These are phyloP conservation scores for Sinocyclocheilus anshuiensis DNA, from an alignment of 2,113 vertebrate genomes.

Conservation along the genomic window DNA sequence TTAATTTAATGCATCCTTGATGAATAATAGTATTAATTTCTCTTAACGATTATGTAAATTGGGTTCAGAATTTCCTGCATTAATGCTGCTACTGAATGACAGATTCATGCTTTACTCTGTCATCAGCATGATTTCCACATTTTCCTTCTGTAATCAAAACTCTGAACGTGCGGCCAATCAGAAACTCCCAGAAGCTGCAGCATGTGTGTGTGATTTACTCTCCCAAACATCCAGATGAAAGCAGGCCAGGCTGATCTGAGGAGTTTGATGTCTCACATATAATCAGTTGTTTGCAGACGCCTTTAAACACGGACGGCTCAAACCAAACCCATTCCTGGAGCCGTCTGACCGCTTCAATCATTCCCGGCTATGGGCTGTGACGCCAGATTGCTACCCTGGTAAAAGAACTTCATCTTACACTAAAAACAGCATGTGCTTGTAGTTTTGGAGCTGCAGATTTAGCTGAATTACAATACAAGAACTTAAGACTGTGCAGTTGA, in stretches of 20 bases:
- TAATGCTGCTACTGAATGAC: too few species aligned
- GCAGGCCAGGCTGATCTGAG: neutral
- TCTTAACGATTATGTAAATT: too few species aligned
- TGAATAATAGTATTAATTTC: too few species aligned
- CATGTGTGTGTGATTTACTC: neutral
- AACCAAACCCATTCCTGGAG: neutral
- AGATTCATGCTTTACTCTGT: too few species aligned
- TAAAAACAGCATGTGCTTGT: neutral
- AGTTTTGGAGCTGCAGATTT: neutral
- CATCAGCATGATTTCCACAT: too few species aligned
- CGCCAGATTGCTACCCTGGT: neutral
- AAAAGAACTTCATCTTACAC: neutral
- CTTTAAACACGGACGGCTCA: neutral
- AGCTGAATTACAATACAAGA: neutral
- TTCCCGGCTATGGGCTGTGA: too few species aligned
- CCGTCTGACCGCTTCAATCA: neutral
- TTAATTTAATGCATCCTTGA: too few species aligned
- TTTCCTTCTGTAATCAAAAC: too few species aligned
- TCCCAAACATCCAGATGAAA: neutral
- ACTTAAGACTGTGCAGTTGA: neutral
- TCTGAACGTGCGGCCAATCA: too few species aligned
- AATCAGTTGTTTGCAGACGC: neutral
- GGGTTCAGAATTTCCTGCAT: too few species aligned
- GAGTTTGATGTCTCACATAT: neutral
- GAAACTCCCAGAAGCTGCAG: neutral